These are phyloP conservation scores for Suricata suricatta DNA, from an alignment of 2,113 vertebrate species.

Conservation along the genomic window DNA sequence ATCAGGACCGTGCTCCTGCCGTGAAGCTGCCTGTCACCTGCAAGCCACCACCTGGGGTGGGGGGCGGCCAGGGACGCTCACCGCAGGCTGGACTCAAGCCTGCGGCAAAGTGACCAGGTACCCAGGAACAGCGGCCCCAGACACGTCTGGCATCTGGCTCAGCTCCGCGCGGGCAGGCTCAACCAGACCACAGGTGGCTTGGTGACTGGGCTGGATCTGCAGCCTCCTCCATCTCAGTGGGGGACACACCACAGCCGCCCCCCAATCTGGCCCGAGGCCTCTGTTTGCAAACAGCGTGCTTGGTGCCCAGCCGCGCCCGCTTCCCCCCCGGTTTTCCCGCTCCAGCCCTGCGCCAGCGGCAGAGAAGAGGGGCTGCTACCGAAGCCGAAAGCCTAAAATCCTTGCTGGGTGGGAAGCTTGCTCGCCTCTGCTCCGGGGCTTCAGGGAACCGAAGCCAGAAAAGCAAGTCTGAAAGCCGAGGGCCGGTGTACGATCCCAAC, in stretches of 20 bases:
- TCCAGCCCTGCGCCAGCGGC: accelerated
- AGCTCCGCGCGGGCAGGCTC: neutral
- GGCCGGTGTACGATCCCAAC: neutral
- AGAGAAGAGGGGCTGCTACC: accelerated
- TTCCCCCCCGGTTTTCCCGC: accelerated
- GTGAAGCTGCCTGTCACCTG: accelerated
- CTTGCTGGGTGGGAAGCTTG: accelerated
- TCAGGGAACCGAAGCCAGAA: neutral
- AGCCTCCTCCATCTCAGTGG: accelerated
- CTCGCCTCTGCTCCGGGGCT: neutral
- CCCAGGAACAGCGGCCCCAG: accelerated
- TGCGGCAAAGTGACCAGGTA: accelerated
- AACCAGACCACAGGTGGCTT: accelerated
- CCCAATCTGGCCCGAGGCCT: neutral
- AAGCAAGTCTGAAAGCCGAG: neutral
- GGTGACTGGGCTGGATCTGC: accelerated
- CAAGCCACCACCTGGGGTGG: too few relatives aligned
- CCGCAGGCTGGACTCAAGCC: too few relatives aligned
- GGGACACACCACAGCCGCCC: too few relatives aligned
- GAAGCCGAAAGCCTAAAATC: neutral
- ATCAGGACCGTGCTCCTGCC: accelerated
- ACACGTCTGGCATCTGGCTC: accelerated
- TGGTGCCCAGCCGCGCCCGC: neutral
- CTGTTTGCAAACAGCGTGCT: accelerated
- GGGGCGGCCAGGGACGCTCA: neutral